phyloP scores from a whole-genome alignment of 1,140 invertebrate genomes.

The Steinernema feltiae region DNA sequence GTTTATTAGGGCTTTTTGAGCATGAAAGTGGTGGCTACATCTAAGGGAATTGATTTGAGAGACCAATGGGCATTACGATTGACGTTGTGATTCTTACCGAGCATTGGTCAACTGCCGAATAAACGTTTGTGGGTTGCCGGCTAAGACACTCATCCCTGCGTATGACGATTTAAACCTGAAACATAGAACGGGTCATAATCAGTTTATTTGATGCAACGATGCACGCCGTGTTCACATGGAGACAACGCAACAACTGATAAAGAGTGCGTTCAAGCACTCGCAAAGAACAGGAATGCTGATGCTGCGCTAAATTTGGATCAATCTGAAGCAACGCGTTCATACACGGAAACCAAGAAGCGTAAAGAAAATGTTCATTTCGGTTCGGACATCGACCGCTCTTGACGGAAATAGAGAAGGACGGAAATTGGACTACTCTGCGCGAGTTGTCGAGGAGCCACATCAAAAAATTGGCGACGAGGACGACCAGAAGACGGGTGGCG shows the following conservation, averaged over 20 bases:
- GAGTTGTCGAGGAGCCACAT: not conserved
- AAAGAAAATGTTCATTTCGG: too few relatives aligned
- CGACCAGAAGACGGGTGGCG: too few relatives aligned
- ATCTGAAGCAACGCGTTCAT: too few relatives aligned
- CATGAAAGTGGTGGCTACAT: too few relatives aligned
- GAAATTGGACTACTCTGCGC: not conserved
- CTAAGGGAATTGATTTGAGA: too few relatives aligned
- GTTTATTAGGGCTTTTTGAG: too few relatives aligned
- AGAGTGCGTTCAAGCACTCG: not conserved
- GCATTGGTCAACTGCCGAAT: not conserved
- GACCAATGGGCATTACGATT: too few relatives aligned
- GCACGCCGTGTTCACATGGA: not conserved
- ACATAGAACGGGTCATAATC: too few relatives aligned
- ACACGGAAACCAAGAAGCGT: too few relatives aligned
- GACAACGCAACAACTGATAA: slow-evolving; percentile 6
- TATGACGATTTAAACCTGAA: too few relatives aligned
- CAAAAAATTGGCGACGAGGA: not conserved
- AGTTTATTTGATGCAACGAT: not conserved
- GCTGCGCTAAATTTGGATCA: not conserved
- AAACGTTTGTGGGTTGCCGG: not conserved
- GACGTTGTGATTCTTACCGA: not conserved
- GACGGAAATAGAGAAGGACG: too few relatives aligned
- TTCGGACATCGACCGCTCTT: too few relatives aligned
- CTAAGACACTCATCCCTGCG: not conserved
- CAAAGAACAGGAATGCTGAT: not conserved